Percentiles rank a stretch among this genome's conserved stretches.
Evolutionary conservation across 1,140 invertebrate genomes (phyloP).

Genomic region (Drepana arcuata): DNA sequence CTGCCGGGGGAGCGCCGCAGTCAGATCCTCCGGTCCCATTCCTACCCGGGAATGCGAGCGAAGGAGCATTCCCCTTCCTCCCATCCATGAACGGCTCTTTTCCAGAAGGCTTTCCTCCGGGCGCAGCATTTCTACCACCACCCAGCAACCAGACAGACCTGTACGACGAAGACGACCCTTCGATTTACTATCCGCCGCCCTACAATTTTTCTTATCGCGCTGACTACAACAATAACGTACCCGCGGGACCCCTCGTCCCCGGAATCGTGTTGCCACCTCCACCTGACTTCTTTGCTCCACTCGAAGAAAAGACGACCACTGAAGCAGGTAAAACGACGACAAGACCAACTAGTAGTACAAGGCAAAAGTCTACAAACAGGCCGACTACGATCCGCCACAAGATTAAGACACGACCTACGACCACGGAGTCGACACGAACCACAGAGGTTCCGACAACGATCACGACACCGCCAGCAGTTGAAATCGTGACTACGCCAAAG

Average conservation of each 20-base stretch:
- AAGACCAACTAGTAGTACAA: constrained; percentile 38
- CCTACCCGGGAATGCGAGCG: constrained; percentile 71
- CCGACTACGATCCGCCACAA: constrained; percentile 48
- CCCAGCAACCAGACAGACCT: constrained; percentile 80
- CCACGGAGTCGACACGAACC: constrained; percentile 44
- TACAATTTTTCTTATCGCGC: constrained; percentile 88
- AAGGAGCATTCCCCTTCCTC: constrained; percentile 73
- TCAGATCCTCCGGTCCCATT: constrained; percentile 74
- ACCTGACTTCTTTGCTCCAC: constrained; percentile 84
- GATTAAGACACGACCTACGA: constrained; percentile 58
- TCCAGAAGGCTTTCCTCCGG: constrained; percentile 75
- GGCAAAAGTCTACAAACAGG: constrained; percentile 51
- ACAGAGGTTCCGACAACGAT: constrained; percentile 58
- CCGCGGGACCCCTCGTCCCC: constrained; percentile 88
- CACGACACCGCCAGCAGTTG: constrained; percentile 38
- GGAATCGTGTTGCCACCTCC: constrained; percentile 90
- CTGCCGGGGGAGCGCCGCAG: constrained; percentile 75
- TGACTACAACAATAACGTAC: constrained; percentile 83
- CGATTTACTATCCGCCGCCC: constrained; percentile 90
- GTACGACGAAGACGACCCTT: constrained; percentile 90
- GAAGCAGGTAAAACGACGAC: constrained; percentile 53
- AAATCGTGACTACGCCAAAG: constrained; percentile 43
- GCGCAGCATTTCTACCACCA: constrained; percentile 79
- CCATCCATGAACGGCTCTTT: constrained; percentile 71
- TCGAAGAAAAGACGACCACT: constrained; percentile 67